Percentiles rank a stretch among this genome's conserved stretches.
These are phyloP conservation scores for Vulpes lagopus DNA, from an alignment of 2,113 vertebrate species.

Conservation along the genomic window DNA sequence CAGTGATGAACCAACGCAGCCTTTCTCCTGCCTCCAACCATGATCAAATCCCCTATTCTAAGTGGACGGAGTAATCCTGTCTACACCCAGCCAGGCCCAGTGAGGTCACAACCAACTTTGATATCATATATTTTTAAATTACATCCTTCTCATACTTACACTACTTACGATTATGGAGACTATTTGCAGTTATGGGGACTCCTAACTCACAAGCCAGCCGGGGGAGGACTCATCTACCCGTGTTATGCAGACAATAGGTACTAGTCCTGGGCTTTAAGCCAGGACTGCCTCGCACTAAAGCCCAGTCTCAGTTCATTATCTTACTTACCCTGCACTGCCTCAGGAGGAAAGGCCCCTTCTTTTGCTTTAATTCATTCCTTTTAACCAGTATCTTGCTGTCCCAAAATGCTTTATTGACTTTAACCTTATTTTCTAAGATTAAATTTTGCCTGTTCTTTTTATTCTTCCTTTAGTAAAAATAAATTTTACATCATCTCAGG, in stretches of 20 bases:
- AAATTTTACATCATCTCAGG: background rate
- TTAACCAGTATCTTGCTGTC: background rate
- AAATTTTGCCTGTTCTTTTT: background rate
- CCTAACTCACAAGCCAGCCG: background rate
- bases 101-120: background rate
- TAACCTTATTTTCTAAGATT: background rate
- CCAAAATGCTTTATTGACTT: background rate
- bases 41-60: background rate
- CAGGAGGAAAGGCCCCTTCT: background rate
- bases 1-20: background rate
- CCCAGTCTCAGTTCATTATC: background rate
- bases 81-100: background rate
- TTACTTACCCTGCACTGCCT: background rate
- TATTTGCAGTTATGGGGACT: slow-evolving; percentile 20
- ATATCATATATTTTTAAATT: background rate
- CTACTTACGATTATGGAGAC: background rate
- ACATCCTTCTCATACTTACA: slow-evolving; percentile 1
- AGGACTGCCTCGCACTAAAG: background rate
- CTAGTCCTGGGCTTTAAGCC: background rate
- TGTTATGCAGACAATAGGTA: background rate
- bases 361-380: background rate
- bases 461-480: slow-evolving; percentile 28
- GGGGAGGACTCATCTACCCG: background rate
- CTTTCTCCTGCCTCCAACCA: background rate
- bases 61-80: fast-evolving